Percentiles rank a stretch among this genome's conserved stretches.
These are phyloP conservation scores for Ascaphus truei DNA, from an alignment of 2,113 vertebrate species.

Conservation along the genomic window DNA sequence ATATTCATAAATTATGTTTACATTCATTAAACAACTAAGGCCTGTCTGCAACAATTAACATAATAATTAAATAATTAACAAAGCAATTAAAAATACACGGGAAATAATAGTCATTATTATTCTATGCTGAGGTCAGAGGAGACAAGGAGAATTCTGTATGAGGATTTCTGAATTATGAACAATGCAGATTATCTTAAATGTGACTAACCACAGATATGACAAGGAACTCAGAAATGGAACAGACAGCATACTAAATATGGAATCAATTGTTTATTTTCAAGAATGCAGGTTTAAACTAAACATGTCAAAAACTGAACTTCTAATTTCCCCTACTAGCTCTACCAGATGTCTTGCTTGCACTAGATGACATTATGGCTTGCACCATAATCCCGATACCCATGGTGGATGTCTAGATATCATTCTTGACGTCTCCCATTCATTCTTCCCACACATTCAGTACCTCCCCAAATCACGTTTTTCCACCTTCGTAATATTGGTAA, in stretches of 20 bases:
- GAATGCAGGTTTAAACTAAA: too few species aligned
- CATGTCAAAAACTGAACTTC: too few species aligned
- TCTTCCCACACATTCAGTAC: too few species aligned
- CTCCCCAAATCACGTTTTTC: too few species aligned
- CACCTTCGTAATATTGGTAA: too few species aligned
- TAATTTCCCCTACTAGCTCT: too few species aligned
- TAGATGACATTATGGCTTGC: too few species aligned
- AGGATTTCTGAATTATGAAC: constrained; percentile 14
- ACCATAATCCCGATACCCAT: too few species aligned
- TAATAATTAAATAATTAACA: constrained; percentile 38
- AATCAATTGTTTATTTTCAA: background rate
- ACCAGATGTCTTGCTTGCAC: too few species aligned
- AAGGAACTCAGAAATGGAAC: background rate
- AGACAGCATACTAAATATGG: background rate
- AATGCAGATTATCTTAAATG: constrained; percentile 34
- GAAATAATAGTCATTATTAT: constrained; percentile 28
- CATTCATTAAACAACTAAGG: constrained; percentile 40
- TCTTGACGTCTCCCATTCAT: too few species aligned
- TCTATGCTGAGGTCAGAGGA: constrained; percentile 40
- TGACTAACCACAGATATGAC: background rate
- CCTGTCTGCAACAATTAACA: constrained; percentile 44
- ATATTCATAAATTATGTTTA: constrained; percentile 45
- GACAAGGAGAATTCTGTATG: background rate
- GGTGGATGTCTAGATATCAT: too few species aligned
- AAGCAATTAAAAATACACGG: constrained; percentile 43